Evolutionary conservation across 1,140 invertebrate species (phyloP).

Genomic region (Vanessa tameamea): DNA sequence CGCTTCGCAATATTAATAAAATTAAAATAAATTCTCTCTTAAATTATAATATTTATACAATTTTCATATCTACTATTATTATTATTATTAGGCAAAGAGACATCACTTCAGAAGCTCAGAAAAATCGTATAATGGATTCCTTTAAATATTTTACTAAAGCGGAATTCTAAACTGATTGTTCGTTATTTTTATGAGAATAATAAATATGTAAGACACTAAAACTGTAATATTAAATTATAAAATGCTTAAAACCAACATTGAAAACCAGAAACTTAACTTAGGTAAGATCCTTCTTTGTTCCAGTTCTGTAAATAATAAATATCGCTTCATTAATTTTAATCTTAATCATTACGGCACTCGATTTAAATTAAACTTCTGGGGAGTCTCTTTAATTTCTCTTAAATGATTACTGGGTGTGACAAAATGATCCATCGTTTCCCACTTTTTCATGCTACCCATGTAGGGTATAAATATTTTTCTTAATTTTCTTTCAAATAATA

Average conservation of each 20-base stretch:
- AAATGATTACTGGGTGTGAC: too few relatives aligned
- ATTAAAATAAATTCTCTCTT: constrained; percentile 75
- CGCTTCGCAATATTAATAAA: constrained; percentile 72
- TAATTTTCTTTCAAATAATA: not conserved
- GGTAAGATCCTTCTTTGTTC: too few relatives aligned
- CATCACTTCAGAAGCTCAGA: constrained; percentile 43
- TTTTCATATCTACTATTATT: constrained; percentile 43
- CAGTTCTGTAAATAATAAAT: too few relatives aligned
- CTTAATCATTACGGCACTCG: too few relatives aligned
- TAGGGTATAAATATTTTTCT: not conserved
- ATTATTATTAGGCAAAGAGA: constrained; percentile 66
- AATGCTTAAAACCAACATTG: too few relatives aligned
- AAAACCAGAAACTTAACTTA: too few relatives aligned
- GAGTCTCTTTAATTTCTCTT: too few relatives aligned
- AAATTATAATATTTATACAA: constrained; percentile 72
- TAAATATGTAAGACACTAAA: not conserved
- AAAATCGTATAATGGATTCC: constrained; percentile 36
- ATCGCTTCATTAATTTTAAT: too few relatives aligned
- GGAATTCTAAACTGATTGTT: too few relatives aligned
- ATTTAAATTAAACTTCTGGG: too few relatives aligned
- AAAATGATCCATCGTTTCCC: not conserved
- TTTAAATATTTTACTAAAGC: not conserved
- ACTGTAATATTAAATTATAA: too few relatives aligned
- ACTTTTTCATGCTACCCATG: not conserved
- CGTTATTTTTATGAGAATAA: not conserved